phyloP scores from a whole-genome alignment of 1,140 invertebrate species.

The Heterodera schachtii region DNA sequence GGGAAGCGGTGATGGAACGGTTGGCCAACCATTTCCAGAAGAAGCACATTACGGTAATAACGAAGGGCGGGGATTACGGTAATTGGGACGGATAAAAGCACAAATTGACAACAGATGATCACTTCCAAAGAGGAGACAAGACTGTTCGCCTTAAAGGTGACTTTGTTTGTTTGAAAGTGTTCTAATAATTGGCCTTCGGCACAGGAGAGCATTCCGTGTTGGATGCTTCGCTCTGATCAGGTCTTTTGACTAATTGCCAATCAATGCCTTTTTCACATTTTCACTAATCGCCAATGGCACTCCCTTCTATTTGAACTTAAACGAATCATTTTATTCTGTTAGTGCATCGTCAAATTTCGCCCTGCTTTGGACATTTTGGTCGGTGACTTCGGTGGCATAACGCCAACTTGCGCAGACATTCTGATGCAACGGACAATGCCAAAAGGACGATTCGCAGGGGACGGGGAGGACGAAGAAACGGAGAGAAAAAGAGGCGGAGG shows the following conservation, averaged over 20 bases:
- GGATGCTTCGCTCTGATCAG: background rate
- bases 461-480: background rate
- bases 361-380: background rate
- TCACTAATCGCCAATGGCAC: too few relatives aligned
- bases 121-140: background rate
- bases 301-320: too few relatives aligned
- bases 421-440: background rate
- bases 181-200: background rate
- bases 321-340: background rate
- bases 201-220: background rate
- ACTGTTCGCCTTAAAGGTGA: background rate
- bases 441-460: background rate
- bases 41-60: constrained; percentile 12
- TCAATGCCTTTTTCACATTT: too few relatives aligned
- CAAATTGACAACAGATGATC: background rate
- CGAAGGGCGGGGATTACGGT: background rate
- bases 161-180: background rate
- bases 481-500: background rate
- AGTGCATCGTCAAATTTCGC: background rate
- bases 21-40: constrained; percentile 28
- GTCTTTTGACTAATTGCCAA: background rate
- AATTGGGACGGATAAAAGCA: too few relatives aligned
- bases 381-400: background rate
- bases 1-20: constrained; percentile 21
- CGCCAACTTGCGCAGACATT: too few relatives aligned